Conservation (phyloP, 2,888 invertebrate species). For the Exephanes ischioxanthus region DNA sequence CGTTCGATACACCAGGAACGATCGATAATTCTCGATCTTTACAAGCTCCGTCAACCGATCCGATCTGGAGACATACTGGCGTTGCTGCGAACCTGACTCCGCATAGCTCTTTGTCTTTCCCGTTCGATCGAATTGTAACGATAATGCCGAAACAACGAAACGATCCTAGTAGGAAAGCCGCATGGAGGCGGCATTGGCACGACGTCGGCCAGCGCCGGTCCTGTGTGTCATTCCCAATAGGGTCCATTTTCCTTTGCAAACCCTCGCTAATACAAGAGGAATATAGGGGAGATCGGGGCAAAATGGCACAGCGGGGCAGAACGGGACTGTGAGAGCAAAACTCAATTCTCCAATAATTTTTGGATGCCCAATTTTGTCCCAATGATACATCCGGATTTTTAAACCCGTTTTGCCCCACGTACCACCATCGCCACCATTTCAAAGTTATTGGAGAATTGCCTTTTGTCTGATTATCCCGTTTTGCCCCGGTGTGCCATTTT, state of each 20-base stretch:
- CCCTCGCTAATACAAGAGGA: background rate
- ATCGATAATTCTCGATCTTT: conserved; percentile 66
- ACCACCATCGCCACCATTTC: too few relatives aligned
- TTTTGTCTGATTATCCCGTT: too few relatives aligned
- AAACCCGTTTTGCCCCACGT: too few relatives aligned
- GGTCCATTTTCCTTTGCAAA: background rate
- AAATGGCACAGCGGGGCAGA: too few relatives aligned
- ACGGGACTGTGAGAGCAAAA: too few relatives aligned
- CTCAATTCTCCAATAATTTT: too few relatives aligned
- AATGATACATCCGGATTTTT: too few relatives aligned
- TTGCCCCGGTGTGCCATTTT: too few relatives aligned
- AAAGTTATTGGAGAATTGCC: too few relatives aligned
- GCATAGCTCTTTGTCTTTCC: conserved; percentile 50
- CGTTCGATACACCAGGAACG: conserved; percentile 51
- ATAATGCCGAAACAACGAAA: background rate
- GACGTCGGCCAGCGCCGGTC: background rate
- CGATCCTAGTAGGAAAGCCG: background rate
- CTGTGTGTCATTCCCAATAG: background rate
- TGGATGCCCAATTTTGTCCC: too few relatives aligned
- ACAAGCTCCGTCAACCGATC: conserved; percentile 47
- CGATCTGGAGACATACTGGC: conserved; percentile 40
- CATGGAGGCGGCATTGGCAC: too few relatives aligned
- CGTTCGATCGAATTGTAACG: conserved; percentile 36
- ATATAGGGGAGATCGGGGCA: too few relatives aligned
- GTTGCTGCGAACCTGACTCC: conserved; percentile 27